phyloP scores from a whole-genome alignment of 1,140 invertebrate species.

The Drosophila nasuta region DNA sequence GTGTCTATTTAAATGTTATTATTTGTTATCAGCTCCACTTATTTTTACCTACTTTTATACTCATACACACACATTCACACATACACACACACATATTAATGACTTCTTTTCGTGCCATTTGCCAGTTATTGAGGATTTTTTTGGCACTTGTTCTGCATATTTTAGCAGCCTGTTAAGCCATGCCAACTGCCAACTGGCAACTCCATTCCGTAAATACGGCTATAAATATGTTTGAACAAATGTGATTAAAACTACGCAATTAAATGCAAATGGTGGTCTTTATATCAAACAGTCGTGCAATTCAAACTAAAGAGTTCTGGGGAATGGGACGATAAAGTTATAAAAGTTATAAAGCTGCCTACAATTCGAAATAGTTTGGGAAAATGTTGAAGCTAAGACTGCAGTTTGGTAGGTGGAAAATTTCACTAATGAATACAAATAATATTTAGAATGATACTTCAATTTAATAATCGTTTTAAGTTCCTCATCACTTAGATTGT shows the following conservation, averaged over 20 bases:
- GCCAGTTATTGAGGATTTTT: constrained; percentile 51
- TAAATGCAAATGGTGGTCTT: constrained; percentile 44
- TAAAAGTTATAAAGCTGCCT: too few relatives aligned
- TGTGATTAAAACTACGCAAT: constrained; percentile 65
- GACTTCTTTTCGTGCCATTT: constrained; percentile 62
- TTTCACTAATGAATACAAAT: too few relatives aligned
- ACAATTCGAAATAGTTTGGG: too few relatives aligned
- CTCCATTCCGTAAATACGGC: constrained; percentile 6
- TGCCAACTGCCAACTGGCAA: constrained; percentile 9
- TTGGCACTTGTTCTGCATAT: constrained; percentile 63
- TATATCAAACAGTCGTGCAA: not conserved
- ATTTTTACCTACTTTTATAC: constrained; percentile 50
- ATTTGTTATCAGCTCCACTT: constrained; percentile 71
- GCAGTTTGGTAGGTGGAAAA: too few relatives aligned
- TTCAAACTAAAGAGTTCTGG: not conserved
- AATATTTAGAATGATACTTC: too few relatives aligned
- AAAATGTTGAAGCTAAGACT: too few relatives aligned
- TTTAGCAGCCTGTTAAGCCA: constrained; percentile 51
- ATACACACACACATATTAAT: constrained; percentile 55
- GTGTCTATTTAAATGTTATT: constrained; percentile 77
- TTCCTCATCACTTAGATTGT: too few relatives aligned
- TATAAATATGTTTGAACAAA: constrained; percentile 40
- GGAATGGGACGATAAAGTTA: not conserved
- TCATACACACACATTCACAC: too few relatives aligned
- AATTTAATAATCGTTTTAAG: too few relatives aligned